Base-by-base conservation (phyloP, 2,888 invertebrate genomes). In the Harpalus rufipes region DNA sequence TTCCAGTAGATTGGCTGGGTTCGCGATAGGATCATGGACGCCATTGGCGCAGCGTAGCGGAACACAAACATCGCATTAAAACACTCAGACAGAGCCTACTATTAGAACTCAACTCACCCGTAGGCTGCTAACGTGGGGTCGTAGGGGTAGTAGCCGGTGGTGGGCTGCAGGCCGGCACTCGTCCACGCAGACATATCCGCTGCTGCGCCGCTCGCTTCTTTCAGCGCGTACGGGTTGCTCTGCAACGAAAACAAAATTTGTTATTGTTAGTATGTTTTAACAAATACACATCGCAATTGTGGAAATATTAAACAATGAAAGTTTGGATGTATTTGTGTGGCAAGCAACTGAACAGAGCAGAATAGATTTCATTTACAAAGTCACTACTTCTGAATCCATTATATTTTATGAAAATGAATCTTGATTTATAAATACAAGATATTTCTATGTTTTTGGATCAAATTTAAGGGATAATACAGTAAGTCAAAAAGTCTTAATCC, bases 151-250 rank as follows among this genome's bases (percentile, higher is more conserved):
- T 97, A 97, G 89, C 96, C 97, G 87, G 97, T 96, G 87, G 97
- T 96, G 90, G 97, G 96, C 92, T 97, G 97, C 85, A 97, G 93
- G 86, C 97, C 96, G 86, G 97, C 96, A 87, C 96, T 96, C 88
- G 97, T 96, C 97, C 97, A 97, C 88, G 97, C 96, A 86, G 96
- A 95, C 96, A 97, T 97, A 91, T 97, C 97, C 82, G 96, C 95
- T 89, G 96, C 95, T 89, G 96, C 94, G 86, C 93, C 93, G 91
- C 96, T 95, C 87, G 94, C 93, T 90, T 96, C 96, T 93, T 97
- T 97, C 91, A 97, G 92, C 88, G 95, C 96, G 92, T 97, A 97
- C 87, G 97, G 97, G 93, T 97, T 97, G 91, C 97, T 96, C 97
- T 97, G 94, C 87, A 95, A 95, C 88, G 88, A 89, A 88, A 32